Base-by-base conservation (phyloP, 2,797 vertebrate species). In the Graptemys geographica region DNA sequence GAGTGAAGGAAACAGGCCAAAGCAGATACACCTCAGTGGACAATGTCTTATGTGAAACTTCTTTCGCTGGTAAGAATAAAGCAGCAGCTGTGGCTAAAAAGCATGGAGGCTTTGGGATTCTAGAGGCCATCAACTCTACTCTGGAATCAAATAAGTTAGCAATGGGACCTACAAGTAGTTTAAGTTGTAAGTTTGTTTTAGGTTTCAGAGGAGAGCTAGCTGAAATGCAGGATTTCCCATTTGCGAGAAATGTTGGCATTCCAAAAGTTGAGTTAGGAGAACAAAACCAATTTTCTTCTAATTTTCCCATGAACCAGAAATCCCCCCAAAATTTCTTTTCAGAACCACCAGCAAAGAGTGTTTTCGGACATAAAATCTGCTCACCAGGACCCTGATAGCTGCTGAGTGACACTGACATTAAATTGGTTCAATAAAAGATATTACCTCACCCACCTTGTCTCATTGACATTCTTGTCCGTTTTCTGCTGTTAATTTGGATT, bases 1-100 rank as follows among this genome's bases (percentile, higher is more conserved):
- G 98, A 93, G 97, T 97, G 72, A 98, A 98, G 85, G 98, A 98
- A 74, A 51, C 95, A 47, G 89, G 96, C 81, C 98, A 98, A 85
- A 97, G 96, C 82, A 98, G 98, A 97, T 98, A 97, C 85, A 97
- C 95, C 80, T 98, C 98, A 90, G 92, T 97, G 93, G 98, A 98
- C 94, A 98, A 97, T 78, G 95, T 98, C 33, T 92, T 98, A 84
- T 98, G 98, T 83, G 98, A 98, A 92, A 97, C 98, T 37, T 98
- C 98, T 93, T 93, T 98, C 92, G 98, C 98, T 96, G 98, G 98
- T 98, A 98, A 98, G 98, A 93, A 37, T 79, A 69, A 89, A 79
- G 18, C 2, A 80, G 56, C 37, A 80, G 62, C 21, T 47, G 19
- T 79, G 72, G 56, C 33, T 86, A 76, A 72, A 91, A 53, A 81